Base-by-base conservation (phyloP, 1,140 invertebrate species). In the Spodoptera litura region DNA sequence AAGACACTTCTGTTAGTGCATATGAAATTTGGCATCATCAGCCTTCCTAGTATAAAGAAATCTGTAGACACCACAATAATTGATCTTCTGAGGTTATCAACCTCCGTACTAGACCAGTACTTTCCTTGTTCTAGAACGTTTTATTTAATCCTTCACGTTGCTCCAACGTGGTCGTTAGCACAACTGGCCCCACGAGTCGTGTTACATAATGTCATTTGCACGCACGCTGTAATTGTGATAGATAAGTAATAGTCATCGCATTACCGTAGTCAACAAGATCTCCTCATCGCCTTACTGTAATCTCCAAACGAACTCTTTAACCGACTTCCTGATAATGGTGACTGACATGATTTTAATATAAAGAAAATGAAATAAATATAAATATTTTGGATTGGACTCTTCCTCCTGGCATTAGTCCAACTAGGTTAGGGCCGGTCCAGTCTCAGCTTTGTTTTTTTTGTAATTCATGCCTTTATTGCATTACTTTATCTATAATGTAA, bases 61-160 rank as follows among this genome's bases (percentile, higher is more conserved):
- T 56, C 53, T 20, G 3, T 56, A 20, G n/a, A 56, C 20, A n/a
- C n/a, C 13, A 27, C 58, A 59, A 31, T 2, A n/a, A 62, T 38
- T 44, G 6, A 44, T 38, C 35, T 13, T 38, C 4, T 13, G 13
- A 38, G 59, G 11, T 62, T 38, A 62, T 38, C 59, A 38, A 38
- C 31, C 59, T 61, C 13, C 52, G 31, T 31, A 8, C 15, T 10
- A 44, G 4, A 4, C 13, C n/a, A n/a, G 6, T n/a, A 44, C 12
- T 64, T 64, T 64, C 61, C 61, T 44, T 64, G 13, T 64, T 52
- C 64, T 68, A 68, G 64, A 68, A 51, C 4, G 20, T 52, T 68
- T 25, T 52, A 20, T 68, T 25, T 52, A 49, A 15, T 51, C 20
- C 64, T 27, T 15, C 64, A 68, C 64, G 64, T 27, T 25, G 10